Percentiles rank a stretch among this genome's conserved stretches.
phyloP scores from a whole-genome alignment of 2,888 invertebrate species.

The Cheilosia vulpina region DNA sequence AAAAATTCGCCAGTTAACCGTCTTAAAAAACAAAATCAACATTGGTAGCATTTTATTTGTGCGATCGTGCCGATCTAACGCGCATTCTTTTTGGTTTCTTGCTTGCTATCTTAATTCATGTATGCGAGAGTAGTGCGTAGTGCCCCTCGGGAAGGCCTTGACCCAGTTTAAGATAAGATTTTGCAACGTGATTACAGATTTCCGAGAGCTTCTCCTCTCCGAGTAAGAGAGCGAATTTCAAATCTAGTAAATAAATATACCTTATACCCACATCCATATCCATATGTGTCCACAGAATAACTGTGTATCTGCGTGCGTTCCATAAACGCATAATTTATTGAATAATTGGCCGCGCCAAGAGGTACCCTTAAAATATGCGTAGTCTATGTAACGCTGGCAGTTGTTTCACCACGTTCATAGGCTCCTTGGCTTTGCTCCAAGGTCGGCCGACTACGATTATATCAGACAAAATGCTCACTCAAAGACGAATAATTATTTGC shows the following conservation, averaged over 20 bases:
- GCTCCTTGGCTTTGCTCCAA: conserved; percentile 74
- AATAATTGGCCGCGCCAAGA: conserved; percentile 57
- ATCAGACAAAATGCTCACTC: conserved; percentile 66
- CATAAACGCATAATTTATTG: conserved; percentile 66
- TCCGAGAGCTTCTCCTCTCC: conserved; percentile 19
- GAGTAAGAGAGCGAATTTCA: background rate
- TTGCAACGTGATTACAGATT: conserved; percentile 53
- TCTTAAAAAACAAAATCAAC: conserved; percentile 6
- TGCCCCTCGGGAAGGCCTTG: conserved; percentile 45
- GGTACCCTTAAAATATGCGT: conserved; percentile 46
- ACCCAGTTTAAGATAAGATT: conserved; percentile 66
- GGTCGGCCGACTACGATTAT: conserved; percentile 62
- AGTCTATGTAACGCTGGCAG: conserved; percentile 51
- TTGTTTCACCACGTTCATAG: conserved; percentile 66
- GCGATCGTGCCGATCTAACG: conserved; percentile 36
- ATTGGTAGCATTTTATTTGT: conserved; percentile 5
- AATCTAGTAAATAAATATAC: background rate
- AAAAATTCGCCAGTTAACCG: background rate
- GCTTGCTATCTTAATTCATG: conserved; percentile 34
- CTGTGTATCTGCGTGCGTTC: conserved; percentile 27
- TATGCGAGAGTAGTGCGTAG: background rate
- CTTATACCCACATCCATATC: too few species aligned
- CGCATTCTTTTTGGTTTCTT: conserved; percentile 29
- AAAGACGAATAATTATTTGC: conserved; percentile 39
- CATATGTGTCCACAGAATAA: conserved; percentile 1